Evolutionary conservation across 2,113 vertebrate species (phyloP).

Genomic region (Sorex araneus): DNA sequence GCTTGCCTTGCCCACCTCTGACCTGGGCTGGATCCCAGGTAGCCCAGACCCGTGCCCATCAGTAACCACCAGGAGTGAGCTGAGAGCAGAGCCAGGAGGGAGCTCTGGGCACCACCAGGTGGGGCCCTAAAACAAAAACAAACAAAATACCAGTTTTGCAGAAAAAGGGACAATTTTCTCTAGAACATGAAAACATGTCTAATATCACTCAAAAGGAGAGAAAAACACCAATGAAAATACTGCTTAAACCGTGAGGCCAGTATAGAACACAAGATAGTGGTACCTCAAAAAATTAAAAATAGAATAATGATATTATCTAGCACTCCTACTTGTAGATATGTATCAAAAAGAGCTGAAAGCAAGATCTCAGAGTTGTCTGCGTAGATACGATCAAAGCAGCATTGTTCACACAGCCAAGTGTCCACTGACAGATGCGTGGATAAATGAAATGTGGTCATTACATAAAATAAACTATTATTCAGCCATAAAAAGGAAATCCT

Average conservation of each 20-base stretch:
- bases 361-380: neutral
- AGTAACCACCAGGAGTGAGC: no score
- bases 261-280: neutral
- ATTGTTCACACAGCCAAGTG: neutral
- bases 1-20: no score
- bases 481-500: neutral
- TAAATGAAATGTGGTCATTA: neutral
- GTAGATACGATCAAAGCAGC: neutral
- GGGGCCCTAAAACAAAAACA: no score
- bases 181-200: slow-evolving; percentile 34
- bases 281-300: slow-evolving; percentile 18
- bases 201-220: neutral
- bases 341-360: neutral
- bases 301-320: neutral
- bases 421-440: neutral
- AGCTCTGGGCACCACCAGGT: no score
- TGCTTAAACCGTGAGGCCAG: neutral
- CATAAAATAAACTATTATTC: neutral
- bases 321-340: neutral
- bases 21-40: no score
- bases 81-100: no score
- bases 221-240: neutral
- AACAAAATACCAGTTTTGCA: neutral
- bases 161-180: slow-evolving; percentile 18
- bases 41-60: no score